Percentiles rank a stretch among this genome's conserved stretches.
These are phyloP conservation scores for Anadara kagoshimensis DNA, from an alignment of 1,140 invertebrate genomes.

Conservation along the genomic window DNA sequence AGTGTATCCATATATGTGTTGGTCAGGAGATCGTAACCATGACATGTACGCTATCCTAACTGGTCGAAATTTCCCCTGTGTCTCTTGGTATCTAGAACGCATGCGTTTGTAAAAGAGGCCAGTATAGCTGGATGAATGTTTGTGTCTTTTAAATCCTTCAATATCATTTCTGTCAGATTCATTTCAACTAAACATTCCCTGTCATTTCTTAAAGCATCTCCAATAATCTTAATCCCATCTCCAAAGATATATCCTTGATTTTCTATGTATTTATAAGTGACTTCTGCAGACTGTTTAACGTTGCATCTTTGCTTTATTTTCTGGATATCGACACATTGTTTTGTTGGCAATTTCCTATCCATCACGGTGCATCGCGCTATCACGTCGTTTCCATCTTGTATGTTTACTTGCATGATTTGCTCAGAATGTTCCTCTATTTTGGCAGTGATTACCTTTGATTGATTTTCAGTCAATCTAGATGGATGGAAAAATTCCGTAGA, in stretches of 20 bases:
- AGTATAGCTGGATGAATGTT: slow-evolving; percentile 53
- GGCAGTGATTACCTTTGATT: not conserved
- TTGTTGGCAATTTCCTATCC: too few species aligned
- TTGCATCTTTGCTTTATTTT: slow-evolving; percentile 45
- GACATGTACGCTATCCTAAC: slow-evolving; percentile 20
- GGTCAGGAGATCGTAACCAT: slow-evolving; percentile 18
- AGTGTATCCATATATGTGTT: slow-evolving; percentile 36
- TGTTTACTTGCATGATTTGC: not conserved
- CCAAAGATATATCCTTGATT: slow-evolving; percentile 53
- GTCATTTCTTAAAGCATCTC: slow-evolving; percentile 30
- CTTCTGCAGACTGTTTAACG: slow-evolving; percentile 31
- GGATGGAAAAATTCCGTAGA: not conserved
- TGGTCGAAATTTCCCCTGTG: slow-evolving; percentile 29
- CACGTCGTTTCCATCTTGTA: slow-evolving; percentile 15
- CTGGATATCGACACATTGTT: too few species aligned
- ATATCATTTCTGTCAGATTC: slow-evolving; percentile 36
- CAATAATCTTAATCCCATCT: slow-evolving; percentile 40
- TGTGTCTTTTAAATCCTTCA: slow-evolving; percentile 39
- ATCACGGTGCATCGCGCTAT: slow-evolving; percentile 8
- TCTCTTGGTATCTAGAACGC: slow-evolving; percentile 13
- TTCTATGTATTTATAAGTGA: slow-evolving; percentile 45
- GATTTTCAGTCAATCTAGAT: not conserved
- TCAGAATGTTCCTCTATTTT: too few species aligned
- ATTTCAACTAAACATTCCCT: slow-evolving; percentile 50
- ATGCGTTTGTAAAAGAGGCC: slow-evolving; percentile 50